Percentiles rank a stretch among this genome's conserved stretches.
Evolutionary conservation across 2,888 invertebrate genomes (phyloP).

Genomic region (Lucinisca nassula): DNA sequence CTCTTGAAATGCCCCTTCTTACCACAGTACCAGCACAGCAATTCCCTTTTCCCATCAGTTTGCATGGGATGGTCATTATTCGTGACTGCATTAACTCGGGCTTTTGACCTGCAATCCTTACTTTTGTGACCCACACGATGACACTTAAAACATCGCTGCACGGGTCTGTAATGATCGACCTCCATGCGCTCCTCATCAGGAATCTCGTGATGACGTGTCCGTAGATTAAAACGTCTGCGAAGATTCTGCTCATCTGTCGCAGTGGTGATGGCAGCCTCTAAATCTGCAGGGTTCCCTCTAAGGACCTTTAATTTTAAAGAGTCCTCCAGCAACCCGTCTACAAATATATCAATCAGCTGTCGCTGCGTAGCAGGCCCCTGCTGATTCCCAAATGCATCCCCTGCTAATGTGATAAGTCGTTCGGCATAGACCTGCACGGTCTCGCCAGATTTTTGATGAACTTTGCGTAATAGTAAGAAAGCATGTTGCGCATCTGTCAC

Average conservation of each 20-base stretch:
- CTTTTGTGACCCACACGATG: not conserved
- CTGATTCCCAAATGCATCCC: not conserved
- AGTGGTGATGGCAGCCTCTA: not conserved
- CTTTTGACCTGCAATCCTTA: not conserved
- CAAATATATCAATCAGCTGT: not conserved
- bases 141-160: not conserved
- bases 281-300: not conserved
- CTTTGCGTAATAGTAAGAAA: not conserved
- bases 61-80: no score
- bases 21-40: no score
- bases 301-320: not conserved
- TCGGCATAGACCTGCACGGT: not conserved
- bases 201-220: not conserved
- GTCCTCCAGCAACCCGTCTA: not conserved
- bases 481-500: not conserved
- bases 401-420: not conserved
- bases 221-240: not conserved
- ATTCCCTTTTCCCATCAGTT: no score
- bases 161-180: not conserved
- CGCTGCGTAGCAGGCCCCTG: not conserved
- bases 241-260: not conserved
- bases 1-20: no score
- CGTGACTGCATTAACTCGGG: no score
- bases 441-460: not conserved
- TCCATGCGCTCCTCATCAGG: constrained; percentile 4